Evolutionary conservation across 2,888 invertebrate genomes (phyloP), one percentile per base, ranked within the genome.

Genomic region (Polyommatus iphigenia): DNA sequence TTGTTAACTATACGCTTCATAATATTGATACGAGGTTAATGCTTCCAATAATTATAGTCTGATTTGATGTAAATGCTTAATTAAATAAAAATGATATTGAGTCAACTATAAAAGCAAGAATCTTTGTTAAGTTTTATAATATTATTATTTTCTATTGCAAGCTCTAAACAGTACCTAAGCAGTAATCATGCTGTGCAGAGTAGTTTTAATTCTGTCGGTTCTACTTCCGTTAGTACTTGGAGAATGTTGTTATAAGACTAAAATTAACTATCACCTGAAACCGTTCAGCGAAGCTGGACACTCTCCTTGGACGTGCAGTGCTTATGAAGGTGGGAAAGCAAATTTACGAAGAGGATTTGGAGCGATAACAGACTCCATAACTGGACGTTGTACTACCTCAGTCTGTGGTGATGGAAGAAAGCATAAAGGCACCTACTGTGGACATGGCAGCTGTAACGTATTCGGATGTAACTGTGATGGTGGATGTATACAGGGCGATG

Each of bases 361-460:
- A n/a, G 73, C 50, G 3, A 15, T 50, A 13, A 15, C 50, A 50
- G 73, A 73, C 24, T 77, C 79, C 72, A 78, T 79, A 79, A 81
- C 80, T 78, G 78, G 77, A 20, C 36, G 76, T 57, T 76, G 54
- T n/a, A 75, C 75, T 1, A 24, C 50, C 32, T n/a, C 29, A 18
- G 46, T 75, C 0, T 54, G 75, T 54, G 75, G 75, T 5, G 46
- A 75, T 6, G 75, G 54, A 50, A 46, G 24, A 13, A 50, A 29
- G 0, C 54, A 50, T 15, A 18, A 20, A 13, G 75, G 75, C 50
- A 46, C 46, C 3, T 75, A 75, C 18, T 75, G 75, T 18, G 75
- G 75, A 10, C 50, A 50, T 29, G 75, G 75, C 18, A 54, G 50
- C 54, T 75, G 54, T 24, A 75, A 75, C 29, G 7, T 75, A 13